Conservation (phyloP, 2,113 vertebrate genomes). For the Hippocampus zosterae region DNA sequence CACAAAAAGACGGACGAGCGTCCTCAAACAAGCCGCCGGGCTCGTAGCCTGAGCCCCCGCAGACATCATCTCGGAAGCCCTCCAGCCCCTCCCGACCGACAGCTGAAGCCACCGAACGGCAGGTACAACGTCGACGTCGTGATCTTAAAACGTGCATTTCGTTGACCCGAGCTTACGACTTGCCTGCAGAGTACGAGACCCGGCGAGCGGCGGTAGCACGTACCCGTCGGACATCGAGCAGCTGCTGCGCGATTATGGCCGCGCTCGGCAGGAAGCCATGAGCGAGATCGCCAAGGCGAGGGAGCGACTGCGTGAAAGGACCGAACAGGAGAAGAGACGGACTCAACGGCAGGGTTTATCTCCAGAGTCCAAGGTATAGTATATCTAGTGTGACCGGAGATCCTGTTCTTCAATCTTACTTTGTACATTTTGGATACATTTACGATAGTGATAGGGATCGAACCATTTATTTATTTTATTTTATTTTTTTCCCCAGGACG, state of each 20-base stretch:
- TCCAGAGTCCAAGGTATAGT: constrained; percentile 75
- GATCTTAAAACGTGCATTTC: neutral
- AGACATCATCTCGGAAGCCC: constrained; percentile 64
- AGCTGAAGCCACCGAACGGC: constrained; percentile 78
- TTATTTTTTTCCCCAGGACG: constrained; percentile 79
- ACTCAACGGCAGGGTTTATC: constrained; percentile 78
- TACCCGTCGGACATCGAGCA: constrained; percentile 83
- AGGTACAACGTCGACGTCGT: constrained; percentile 62
- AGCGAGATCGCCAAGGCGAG: constrained; percentile 84
- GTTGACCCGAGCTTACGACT: neutral
- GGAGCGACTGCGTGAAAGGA: constrained; percentile 80
- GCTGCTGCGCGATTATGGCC: constrained; percentile 82
- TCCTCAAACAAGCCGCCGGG: constrained; percentile 73
- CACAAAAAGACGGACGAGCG: constrained; percentile 75
- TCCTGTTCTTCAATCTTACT: neutral
- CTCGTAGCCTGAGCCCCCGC: constrained; percentile 82
- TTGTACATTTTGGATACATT: too few species aligned
- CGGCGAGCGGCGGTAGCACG: constrained; percentile 55
- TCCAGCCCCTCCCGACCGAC: constrained; percentile 59
- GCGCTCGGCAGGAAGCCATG: constrained; percentile 85
- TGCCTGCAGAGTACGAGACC: constrained; percentile 68
- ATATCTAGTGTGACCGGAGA: neutral
- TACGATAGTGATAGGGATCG: too few species aligned
- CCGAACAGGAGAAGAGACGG: constrained; percentile 83
- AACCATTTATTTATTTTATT: neutral